Percentiles rank a stretch among this genome's conserved stretches.
Evolutionary conservation across 2,797 vertebrate species (phyloP).

Genomic region (Allobates femoralis): DNA sequence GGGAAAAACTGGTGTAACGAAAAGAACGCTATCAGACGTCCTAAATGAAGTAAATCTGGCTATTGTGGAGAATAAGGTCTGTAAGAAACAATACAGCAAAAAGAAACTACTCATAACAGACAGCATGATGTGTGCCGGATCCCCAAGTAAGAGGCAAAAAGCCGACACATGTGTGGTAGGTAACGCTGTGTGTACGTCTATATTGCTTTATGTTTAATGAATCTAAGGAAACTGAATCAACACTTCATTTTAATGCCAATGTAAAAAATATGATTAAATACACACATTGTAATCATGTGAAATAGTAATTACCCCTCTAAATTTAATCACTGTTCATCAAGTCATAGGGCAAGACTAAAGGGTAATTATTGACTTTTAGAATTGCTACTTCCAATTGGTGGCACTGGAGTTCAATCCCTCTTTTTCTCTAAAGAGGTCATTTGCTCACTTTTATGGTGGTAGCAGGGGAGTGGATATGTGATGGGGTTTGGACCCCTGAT

Average conservation of each 20-base stretch:
- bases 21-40: not conserved
- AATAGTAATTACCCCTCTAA: not conserved
- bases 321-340: too few species aligned
- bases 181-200: not conserved
- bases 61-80: not conserved
- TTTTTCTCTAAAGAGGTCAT: too few species aligned
- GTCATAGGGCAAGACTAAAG: too few species aligned
- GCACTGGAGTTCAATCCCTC: too few species aligned
- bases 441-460: too few species aligned
- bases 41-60: not conserved
- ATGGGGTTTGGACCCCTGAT: too few species aligned
- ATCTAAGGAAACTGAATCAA: not conserved
- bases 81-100: conserved; percentile 8
- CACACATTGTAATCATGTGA: not conserved
- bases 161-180: not conserved
- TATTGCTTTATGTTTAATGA: not conserved
- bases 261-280: not conserved
- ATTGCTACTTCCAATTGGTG: too few species aligned
- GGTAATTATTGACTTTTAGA: too few species aligned
- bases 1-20: not conserved
- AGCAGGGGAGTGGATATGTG: too few species aligned
- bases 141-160: not conserved
- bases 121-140: conserved; percentile 28
- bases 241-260: too few species aligned
- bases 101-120: not conserved